phyloP scores from a whole-genome alignment of 2,888 invertebrate genomes.

The Nemurella pictetii region DNA sequence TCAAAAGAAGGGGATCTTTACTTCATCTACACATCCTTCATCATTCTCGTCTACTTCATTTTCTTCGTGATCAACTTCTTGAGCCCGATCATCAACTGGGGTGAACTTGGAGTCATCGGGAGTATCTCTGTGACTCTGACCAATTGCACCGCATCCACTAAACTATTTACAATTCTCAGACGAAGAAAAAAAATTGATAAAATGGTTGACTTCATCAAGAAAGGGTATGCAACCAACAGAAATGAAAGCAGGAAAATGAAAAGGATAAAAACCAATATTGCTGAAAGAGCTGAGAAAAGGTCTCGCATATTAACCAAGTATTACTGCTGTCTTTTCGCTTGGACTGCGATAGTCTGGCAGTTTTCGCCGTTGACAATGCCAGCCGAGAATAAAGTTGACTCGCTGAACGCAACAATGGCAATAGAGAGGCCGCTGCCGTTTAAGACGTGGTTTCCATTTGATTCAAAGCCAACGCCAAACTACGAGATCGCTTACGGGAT shows the following conservation, averaged over 20 bases:
- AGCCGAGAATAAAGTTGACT: neutral
- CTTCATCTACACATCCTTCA: neutral
- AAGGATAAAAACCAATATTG: neutral
- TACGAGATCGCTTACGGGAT: slow-evolving; percentile 31
- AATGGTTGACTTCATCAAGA: neutral
- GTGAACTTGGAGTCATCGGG: neutral
- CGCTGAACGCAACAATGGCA: neutral
- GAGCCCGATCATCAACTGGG: neutral
- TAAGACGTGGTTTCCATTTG: neutral
- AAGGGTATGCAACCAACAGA: neutral
- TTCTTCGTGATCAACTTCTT: neutral
- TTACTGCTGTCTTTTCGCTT: neutral
- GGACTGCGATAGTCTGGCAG: slow-evolving; percentile 7
- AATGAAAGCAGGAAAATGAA: neutral
- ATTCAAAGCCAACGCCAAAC: slow-evolving; percentile 19
- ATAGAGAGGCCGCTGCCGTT: neutral
- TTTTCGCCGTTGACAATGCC: neutral
- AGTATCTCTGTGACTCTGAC: neutral
- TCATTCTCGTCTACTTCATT: neutral
- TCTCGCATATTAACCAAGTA: neutral
- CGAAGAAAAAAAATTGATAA: neutral
- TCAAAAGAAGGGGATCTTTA: neutral
- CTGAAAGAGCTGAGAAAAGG: neutral
- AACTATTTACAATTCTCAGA: neutral
- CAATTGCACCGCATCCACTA: neutral